Evolutionary conservation across 2,113 vertebrate genomes (phyloP).

Genomic region (Alectura lathami): DNA sequence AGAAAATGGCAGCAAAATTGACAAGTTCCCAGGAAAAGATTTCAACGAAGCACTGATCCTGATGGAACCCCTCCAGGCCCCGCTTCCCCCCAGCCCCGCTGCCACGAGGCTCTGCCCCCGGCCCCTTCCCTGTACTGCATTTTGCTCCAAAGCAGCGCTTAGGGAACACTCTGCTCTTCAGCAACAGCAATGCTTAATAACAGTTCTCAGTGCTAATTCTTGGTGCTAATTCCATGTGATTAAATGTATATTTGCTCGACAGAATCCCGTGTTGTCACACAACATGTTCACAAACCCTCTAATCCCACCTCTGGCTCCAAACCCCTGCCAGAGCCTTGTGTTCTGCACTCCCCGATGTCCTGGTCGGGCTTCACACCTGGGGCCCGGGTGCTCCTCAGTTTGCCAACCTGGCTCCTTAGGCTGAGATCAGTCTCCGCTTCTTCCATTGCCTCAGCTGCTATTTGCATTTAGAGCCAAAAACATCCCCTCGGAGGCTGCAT

Average conservation of each 20-base stretch:
- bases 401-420: not conserved
- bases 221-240: not conserved
- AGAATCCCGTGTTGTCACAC: not conserved
- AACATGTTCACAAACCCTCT: not conserved
- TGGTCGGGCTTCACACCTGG: accelerated
- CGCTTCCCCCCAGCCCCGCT: not conserved
- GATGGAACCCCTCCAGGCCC: not conserved
- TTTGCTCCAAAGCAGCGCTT: not conserved
- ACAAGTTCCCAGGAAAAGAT: not conserved
- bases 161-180: not conserved
- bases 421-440: not conserved
- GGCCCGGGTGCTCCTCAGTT: not conserved
- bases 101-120: no score
- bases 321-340: not conserved
- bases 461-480: not conserved
- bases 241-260: not conserved
- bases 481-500: not conserved
- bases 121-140: no score
- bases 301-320: not conserved
- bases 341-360: not conserved
- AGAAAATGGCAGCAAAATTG: slow-evolving; percentile 42
- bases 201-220: not conserved
- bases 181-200: not conserved
- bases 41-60: not conserved
- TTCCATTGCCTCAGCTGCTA: not conserved